These are phyloP conservation scores for Salminus brasiliensis DNA, from an alignment of 2,113 vertebrate genomes.

Conservation along the genomic window DNA sequence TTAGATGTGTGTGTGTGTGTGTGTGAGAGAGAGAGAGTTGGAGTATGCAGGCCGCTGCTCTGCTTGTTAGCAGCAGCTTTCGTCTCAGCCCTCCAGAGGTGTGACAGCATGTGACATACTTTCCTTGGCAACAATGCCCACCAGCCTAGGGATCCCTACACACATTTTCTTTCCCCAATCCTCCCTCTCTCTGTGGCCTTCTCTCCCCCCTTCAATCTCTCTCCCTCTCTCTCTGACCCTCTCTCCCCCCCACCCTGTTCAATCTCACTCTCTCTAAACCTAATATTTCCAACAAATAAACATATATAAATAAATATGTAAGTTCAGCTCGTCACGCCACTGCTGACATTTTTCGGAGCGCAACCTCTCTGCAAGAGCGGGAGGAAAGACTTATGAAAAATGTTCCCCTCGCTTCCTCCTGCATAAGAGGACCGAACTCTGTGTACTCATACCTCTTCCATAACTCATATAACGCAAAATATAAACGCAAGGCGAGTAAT, in stretches of 20 bases:
- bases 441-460: not conserved
- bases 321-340: not conserved
- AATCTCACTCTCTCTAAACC: not conserved
- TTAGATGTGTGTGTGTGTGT: slow-evolving; percentile 12
- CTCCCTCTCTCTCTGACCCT: not conserved
- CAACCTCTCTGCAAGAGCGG: not conserved
- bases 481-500: not conserved
- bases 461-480: not conserved
- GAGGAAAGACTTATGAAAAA: slow-evolving; percentile 8
- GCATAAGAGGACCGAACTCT: not conserved
- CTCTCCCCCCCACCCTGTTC: not conserved
- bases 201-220: not conserved
- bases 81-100: slow-evolving; percentile 43
- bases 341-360: not conserved
- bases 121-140: not conserved
- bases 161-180: not conserved
- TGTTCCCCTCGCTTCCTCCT: not conserved
- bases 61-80: slow-evolving; percentile 33
- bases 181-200: not conserved
- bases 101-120: slow-evolving; percentile 47
- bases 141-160: not conserved
- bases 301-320: not conserved
- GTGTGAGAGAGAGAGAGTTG: slow-evolving; percentile 27
- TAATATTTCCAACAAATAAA: slow-evolving; percentile 7
- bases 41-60: slow-evolving; percentile 57